These are phyloP conservation scores for Trochalopteron elliotii DNA, from an alignment of 2,113 vertebrate genomes.

Conservation along the genomic window DNA sequence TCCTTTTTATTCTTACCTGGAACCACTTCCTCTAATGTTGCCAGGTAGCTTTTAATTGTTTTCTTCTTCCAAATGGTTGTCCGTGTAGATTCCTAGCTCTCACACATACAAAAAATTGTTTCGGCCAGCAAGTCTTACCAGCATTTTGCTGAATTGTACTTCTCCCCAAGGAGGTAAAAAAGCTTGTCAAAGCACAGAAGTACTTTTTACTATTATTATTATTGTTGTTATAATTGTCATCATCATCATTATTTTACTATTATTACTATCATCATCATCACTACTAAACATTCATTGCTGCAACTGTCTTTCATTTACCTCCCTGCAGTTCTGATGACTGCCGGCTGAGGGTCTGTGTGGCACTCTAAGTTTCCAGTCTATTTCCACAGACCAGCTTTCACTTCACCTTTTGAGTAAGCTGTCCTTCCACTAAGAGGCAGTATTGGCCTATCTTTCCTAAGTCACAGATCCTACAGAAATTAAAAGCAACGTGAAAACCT, in stretches of 20 bases:
- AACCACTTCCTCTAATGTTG: not conserved
- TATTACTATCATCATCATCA: not conserved
- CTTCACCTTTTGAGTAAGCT: not conserved
- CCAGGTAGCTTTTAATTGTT: not conserved
- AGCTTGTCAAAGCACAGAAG: not conserved
- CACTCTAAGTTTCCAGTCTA: rapidly evolving
- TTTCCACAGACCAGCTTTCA: not conserved
- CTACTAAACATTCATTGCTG: not conserved
- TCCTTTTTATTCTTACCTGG: not conserved
- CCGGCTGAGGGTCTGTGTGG: not conserved
- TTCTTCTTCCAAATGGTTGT: not conserved
- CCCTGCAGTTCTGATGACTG: not conserved
- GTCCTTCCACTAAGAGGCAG: conserved; percentile 32
- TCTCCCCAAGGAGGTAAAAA: not conserved
- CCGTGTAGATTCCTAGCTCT: not conserved
- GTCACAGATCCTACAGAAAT: not conserved
- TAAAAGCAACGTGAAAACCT: not conserved
- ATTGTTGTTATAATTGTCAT: too few relatives aligned
- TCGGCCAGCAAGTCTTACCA: not conserved
- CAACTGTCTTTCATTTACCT: not conserved
- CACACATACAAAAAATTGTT: not conserved
- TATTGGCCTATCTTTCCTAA: not conserved
- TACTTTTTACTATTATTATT: not conserved
- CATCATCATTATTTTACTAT: too few relatives aligned
- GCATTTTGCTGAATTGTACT: not conserved